These are phyloP conservation scores for Petroica traversi DNA, from an alignment of 2,113 vertebrate species.

Conservation along the genomic window DNA sequence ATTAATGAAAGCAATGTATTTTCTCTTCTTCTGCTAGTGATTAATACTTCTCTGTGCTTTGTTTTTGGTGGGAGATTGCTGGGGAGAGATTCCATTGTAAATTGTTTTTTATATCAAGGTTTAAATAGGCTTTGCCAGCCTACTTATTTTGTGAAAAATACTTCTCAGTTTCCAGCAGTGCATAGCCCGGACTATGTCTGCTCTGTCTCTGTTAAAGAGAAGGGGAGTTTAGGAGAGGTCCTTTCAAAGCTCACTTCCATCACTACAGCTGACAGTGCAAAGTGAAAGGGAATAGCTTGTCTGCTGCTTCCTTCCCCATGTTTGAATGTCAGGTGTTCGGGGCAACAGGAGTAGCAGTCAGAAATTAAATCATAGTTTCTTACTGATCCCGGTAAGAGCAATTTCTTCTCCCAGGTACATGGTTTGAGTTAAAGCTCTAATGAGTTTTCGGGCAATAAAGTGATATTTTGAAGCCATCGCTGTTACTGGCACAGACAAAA, in stretches of 20 bases:
- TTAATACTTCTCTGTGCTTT: neutral
- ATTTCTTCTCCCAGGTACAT: neutral
- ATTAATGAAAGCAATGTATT: conserved; percentile 29
- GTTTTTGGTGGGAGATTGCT: neutral
- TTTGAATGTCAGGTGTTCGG: accelerated
- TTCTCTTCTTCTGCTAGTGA: conserved; percentile 7
- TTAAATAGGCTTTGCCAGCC: neutral
- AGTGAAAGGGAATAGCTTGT: neutral
- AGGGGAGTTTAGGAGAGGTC: neutral
- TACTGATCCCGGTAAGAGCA: neutral
- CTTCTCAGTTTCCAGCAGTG: neutral
- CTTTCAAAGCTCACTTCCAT: neutral
- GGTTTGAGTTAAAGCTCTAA: neutral
- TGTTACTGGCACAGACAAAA: neutral
- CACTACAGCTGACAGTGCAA: neutral
- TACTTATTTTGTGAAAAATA: neutral
- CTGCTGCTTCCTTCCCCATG: neutral
- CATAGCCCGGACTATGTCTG: neutral
- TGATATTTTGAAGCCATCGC: neutral
- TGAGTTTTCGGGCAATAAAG: neutral
- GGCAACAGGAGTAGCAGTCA: neutral
- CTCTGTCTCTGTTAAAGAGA: neutral
- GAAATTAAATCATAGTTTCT: neutral
- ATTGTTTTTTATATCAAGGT: neutral
- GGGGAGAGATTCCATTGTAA: neutral